phyloP scores from a whole-genome alignment of 2,113 vertebrate genomes.

The Siphamia tubifer region DNA sequence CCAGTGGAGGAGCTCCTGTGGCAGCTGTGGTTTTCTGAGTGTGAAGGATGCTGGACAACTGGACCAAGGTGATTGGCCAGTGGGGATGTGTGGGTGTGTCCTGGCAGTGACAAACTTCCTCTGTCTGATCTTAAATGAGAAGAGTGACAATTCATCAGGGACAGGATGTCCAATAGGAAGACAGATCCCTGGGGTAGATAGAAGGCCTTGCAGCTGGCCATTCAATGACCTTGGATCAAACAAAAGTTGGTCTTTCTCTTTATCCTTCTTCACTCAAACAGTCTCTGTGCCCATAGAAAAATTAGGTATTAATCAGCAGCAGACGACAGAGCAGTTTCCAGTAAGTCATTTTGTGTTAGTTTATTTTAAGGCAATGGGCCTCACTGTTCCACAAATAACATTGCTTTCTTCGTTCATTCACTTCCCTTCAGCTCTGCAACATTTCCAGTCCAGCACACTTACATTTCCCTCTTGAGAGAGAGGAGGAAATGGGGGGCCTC shows the following conservation, averaged over 20 bases:
- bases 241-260: constrained; percentile 53
- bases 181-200: constrained; percentile 60
- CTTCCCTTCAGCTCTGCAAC: constrained; percentile 65
- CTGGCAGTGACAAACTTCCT: constrained; percentile 79
- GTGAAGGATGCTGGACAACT: constrained; percentile 81
- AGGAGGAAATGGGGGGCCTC: constrained; percentile 72
- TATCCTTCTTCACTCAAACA: constrained; percentile 33
- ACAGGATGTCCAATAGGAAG: constrained; percentile 74
- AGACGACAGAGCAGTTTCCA: constrained; percentile 61
- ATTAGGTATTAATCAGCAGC: constrained; percentile 60
- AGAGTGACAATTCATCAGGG: constrained; percentile 69
- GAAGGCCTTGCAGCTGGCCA: constrained; percentile 61
- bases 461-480: constrained; percentile 75
- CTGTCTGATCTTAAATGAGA: constrained; percentile 77
- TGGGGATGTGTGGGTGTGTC: constrained; percentile 73
- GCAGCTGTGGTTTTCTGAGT: constrained; percentile 80
- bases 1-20: constrained; percentile 72
- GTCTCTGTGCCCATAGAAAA: constrained; percentile 42
- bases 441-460: constrained; percentile 73
- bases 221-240: constrained; percentile 59
- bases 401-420: constrained; percentile 60
- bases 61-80: constrained; percentile 78
- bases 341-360: constrained; percentile 63
- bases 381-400: constrained; percentile 74
- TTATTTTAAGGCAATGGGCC: constrained; percentile 71